Evolutionary conservation across 2,113 vertebrate species (phyloP).

Genomic region (Diadophis punctatus): DNA sequence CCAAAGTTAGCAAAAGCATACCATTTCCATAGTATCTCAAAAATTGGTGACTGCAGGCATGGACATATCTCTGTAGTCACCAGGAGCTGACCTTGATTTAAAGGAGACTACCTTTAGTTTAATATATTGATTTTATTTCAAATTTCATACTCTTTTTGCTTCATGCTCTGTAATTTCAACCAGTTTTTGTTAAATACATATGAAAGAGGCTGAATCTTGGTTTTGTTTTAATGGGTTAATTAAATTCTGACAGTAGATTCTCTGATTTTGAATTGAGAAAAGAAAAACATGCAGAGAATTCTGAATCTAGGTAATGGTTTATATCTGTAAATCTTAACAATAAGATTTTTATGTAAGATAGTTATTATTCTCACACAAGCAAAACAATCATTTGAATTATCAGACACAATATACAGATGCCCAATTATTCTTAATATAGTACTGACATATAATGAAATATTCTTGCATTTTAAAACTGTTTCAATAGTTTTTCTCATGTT

Average conservation of each 20-base stretch:
- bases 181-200: background rate
- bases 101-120: background rate
- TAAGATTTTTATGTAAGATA: background rate
- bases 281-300: background rate
- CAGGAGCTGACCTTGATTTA: background rate
- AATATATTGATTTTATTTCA: background rate
- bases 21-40: background rate
- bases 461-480: background rate
- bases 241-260: background rate
- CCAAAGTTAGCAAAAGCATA: background rate
- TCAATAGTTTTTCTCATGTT: slow-evolving; percentile 24
- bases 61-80: background rate
- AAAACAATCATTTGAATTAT: background rate
- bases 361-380: background rate
- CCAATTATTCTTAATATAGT: background rate
- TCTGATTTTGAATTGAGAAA: background rate
- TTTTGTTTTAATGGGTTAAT: background rate
- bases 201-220: background rate
- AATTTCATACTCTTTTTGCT: background rate
- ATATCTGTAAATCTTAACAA: background rate
- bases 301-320: background rate
- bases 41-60: background rate
- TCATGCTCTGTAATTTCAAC: background rate
- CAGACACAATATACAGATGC: background rate
- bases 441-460: slow-evolving; percentile 1